phyloP scores from a whole-genome alignment of 1,140 invertebrate species.

The Anagrus nilaparvatae region DNA sequence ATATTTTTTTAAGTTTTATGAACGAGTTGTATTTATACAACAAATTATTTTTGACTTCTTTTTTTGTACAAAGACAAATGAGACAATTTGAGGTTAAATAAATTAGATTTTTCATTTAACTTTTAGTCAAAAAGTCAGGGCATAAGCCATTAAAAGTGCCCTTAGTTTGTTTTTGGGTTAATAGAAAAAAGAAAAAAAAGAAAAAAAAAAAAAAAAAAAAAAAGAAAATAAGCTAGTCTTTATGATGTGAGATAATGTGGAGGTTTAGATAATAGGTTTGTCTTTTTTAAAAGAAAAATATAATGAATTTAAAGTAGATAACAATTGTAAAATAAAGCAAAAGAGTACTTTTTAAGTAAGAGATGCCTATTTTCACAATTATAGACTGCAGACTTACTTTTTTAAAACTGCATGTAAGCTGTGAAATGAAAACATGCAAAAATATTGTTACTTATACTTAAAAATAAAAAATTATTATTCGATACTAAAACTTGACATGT shows the following conservation, averaged over 20 bases:
- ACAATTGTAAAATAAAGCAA: slow-evolving; percentile 17
- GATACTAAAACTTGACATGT: slow-evolving; percentile 18
- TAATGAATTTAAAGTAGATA: slow-evolving; percentile 18
- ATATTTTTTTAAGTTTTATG: too few species aligned
- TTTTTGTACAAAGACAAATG: slow-evolving; percentile 10
- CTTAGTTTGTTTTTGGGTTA: slow-evolving; percentile 41
- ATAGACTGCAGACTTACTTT: slow-evolving; percentile 29
- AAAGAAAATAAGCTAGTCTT: slow-evolving; percentile 33
- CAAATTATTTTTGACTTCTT: slow-evolving; percentile 19
- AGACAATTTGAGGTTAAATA: slow-evolving; percentile 27
- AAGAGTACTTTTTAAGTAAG: slow-evolving; percentile 17
- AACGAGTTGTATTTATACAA: slow-evolving; percentile 17
- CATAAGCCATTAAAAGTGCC: slow-evolving; percentile 40
- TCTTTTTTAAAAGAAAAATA: slow-evolving; percentile 25
- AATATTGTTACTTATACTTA: slow-evolving; percentile 31
- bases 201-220: slow-evolving; percentile 15
- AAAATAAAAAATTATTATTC: slow-evolving; percentile 33
- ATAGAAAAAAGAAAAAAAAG: slow-evolving; percentile 22
- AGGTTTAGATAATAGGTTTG: slow-evolving; percentile 26
- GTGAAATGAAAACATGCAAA: slow-evolving; percentile 27
- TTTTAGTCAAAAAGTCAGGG: slow-evolving; percentile 34
- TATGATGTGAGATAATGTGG: slow-evolving; percentile 33
- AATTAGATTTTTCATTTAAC: slow-evolving; percentile 37
- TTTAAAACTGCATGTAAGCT: slow-evolving; percentile 24
- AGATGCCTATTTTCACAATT: slow-evolving; percentile 28